Base-by-base conservation (phyloP, 2,113 vertebrate genomes). In the Poeciliopsis retropinna region DNA sequence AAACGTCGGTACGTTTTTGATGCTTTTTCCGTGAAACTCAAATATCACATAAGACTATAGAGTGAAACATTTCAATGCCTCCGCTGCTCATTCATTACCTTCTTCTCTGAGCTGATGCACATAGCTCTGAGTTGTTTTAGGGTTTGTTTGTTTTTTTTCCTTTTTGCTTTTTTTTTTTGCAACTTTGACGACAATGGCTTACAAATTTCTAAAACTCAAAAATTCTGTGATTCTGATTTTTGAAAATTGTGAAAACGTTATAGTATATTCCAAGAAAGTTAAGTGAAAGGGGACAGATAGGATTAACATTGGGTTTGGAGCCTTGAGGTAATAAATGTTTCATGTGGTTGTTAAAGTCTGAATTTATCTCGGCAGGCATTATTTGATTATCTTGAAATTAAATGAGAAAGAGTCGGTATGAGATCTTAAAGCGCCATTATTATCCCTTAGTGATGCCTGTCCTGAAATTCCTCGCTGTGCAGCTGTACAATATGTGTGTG, bases 101-200 rank as follows among this genome's bases (percentile, higher is more conserved):
- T 68, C 31, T 77, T 44, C 27, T 72, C 64, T 75, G 57, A 28
- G 61, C 7, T 47, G 71, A 71, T 65, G 61, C 41, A 34, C 66
- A 31, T 31, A 60, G 72, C 19, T 32, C 3, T 28, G 44, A 62
- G 17, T 66, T 81, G 75, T 11, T 37, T 11, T 10, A 37, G 34
- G 10, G 32, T 8, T 32, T 32, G 1, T 32, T 32, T 8, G 32
- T 34, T 32, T 32, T 1, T 32, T 8, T 8, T 2, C n/a, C n/a
- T 2, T 30, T 3, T 30, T 3, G 39, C 2, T 3, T 41, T 41
- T 41, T 2, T 47, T 47, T 47, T 1, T 47, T 17, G 44, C 17
- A 47, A 6, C 15, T 6, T 15, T 47, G 14, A 47, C 15, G 44
- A 1, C 17, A 17, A 17, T 19, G 15, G 1, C 41, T 44, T 44